Evolutionary conservation across 2,797 vertebrate genomes (phyloP).

Genomic region (Phrynocephalus forsythii): DNA sequence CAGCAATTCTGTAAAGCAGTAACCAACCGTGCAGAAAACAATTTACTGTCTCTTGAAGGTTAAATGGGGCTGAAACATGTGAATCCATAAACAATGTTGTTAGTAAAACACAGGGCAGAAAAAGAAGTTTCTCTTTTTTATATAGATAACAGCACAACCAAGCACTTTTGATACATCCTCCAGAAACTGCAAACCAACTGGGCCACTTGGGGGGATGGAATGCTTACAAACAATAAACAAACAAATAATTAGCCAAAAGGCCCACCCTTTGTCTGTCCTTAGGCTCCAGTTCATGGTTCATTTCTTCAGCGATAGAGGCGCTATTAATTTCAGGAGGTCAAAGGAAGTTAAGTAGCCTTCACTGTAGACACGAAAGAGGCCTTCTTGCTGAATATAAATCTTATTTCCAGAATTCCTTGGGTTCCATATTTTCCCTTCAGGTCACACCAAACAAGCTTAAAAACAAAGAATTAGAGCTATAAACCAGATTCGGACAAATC

Average conservation of each 20-base stretch:
- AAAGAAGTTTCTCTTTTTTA: not conserved
- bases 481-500: no score
- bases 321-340: slow-evolving; percentile 31
- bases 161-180: not conserved
- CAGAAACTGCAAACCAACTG: slow-evolving; percentile 4
- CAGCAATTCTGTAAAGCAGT: slow-evolving; percentile 8
- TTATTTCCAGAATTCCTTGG: slow-evolving; percentile 52
- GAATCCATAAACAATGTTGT: slow-evolving; percentile 27
- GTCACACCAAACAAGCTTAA: slow-evolving; percentile 32
- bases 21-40: not conserved
- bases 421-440: slow-evolving; percentile 46
- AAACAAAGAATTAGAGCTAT: slow-evolving; percentile 4
- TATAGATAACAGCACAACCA: not conserved
- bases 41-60: slow-evolving; percentile 1
- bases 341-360: slow-evolving; percentile 30
- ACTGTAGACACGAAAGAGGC: slow-evolving; percentile 43
- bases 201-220: slow-evolving; percentile 3
- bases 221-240: not conserved
- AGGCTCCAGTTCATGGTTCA: slow-evolving; percentile 30
- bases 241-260: not conserved
- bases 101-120: slow-evolving; percentile 24
- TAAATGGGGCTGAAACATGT: slow-evolving; percentile 21
- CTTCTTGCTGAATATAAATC: slow-evolving; percentile 43
- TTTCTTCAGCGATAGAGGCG: no score
- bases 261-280: not conserved